Base-by-base conservation (phyloP, 2,113 vertebrate species). In the Prionailurus bengalensis region DNA sequence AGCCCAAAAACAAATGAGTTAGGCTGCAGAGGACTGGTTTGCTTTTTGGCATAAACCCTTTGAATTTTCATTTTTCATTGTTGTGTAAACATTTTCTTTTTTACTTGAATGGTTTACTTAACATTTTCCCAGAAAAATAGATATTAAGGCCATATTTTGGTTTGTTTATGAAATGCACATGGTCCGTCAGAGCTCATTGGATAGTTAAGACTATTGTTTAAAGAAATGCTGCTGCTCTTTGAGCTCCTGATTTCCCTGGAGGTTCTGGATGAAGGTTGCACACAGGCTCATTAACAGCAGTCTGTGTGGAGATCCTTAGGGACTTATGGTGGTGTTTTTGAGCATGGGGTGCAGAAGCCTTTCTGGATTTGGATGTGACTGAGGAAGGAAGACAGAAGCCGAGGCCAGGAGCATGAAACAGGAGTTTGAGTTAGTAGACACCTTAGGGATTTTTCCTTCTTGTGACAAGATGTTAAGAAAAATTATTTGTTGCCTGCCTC, bases 1-100 rank as follows among this genome's bases (percentile, higher is more conserved):
- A 99, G 82, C 99, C 99, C 79, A 98, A 98, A 98, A 99, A 97
- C 80, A 99, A 99, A 87, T 74, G 90, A 98, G 66, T 31, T 36
- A 7, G 76, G 19, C n/a, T 90, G 89, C 63, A 21, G 16, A 92
- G 95, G 97, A 98, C 98, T 98, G 0, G 33, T 76, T 51, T 42
- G 36, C 84, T 83, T 90, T 78, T 95, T 86, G 93, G 81, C 94
- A 94, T 84, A 94, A 79, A 96, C 61, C 94, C 91, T 97, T 94
- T 93, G 92, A 76, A 68, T 87, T 95, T 97, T 95, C 13, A 74
- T 29, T 95, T 85, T 85, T 78, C 31, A 53, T 73, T 74, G 23
- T 97, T 76, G 65, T 89, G 23, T 68, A 55, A 55, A 73, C 31
- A 63, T 48, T 65, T 66, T n/a, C 88, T 76, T 84, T 81, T 70